Percentiles rank a stretch among this genome's conserved stretches.
phyloP scores from a whole-genome alignment of 2,888 invertebrate genomes.

The Caenorhabditis japonica region DNA sequence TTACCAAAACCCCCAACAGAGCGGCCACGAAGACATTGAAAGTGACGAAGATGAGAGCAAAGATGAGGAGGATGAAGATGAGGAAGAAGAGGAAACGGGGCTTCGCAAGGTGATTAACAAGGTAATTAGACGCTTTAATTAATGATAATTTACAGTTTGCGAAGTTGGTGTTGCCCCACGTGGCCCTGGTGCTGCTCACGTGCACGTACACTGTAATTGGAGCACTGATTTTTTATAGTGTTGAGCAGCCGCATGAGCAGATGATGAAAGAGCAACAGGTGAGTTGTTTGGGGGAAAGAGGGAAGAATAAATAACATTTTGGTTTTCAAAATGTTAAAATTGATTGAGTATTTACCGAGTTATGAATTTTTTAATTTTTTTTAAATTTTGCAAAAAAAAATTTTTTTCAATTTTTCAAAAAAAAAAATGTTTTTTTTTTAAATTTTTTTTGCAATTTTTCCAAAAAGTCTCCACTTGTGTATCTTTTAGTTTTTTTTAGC shows the following conservation, averaged over 20 bases:
- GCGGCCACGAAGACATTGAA: constrained; percentile 62
- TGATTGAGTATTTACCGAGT: no score
- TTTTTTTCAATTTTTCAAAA: not conserved
- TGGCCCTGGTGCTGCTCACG: constrained; percentile 76
- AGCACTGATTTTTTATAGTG: constrained; percentile 75
- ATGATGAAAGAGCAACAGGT: constrained; percentile 66
- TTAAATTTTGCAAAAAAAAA: not conserved
- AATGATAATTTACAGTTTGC: constrained; percentile 70
- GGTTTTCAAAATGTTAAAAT: not conserved
- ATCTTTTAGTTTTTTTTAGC: no score
- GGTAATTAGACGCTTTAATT: not conserved
- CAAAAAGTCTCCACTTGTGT: no score
- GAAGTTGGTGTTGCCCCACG: constrained; percentile 77
- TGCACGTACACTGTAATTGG: constrained; percentile 75
- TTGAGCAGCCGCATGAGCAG: constrained; percentile 76
- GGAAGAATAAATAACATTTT: not conserved
- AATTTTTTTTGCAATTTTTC: no score
- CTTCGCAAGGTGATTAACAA: constrained; percentile 61
- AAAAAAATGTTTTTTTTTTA: no score
- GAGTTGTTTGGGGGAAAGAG: not conserved
- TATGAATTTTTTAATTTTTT: no score
- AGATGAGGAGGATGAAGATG: constrained; percentile 65
- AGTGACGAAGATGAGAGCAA: constrained; percentile 55
- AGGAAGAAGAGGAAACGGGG: constrained; percentile 66
- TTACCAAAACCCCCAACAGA: no score